phyloP scores from a whole-genome alignment of 2,888 invertebrate genomes.

The Phyto melanocephala region DNA sequence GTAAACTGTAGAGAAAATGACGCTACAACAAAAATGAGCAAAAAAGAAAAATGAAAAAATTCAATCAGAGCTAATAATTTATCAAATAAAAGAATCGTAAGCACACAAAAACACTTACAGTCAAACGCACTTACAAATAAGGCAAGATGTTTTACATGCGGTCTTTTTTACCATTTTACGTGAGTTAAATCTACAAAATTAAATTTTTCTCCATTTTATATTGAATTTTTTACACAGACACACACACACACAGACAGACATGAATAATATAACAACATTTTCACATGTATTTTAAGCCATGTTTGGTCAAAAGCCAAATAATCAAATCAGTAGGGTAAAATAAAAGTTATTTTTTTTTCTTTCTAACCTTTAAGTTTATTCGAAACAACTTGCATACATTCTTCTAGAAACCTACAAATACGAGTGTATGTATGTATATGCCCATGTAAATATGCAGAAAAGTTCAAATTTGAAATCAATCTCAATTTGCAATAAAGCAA shows the following conservation, averaged over 20 bases:
- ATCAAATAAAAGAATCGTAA: slow-evolving; percentile 27
- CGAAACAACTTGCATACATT: background rate
- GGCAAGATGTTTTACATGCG: background rate
- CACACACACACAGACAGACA: background rate
- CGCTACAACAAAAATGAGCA: slow-evolving; percentile 27
- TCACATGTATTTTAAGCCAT: slow-evolving; percentile 46
- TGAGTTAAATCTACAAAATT: too few species aligned
- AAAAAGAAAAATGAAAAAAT: slow-evolving; percentile 32
- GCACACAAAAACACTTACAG: background rate
- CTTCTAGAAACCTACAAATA: too few species aligned
- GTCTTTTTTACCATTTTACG: background rate
- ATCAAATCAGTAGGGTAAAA: slow-evolving; percentile 10
- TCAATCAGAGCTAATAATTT: slow-evolving; percentile 54
- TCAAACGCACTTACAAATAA: background rate
- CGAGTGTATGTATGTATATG: too few species aligned
- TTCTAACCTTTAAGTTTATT: slow-evolving; percentile 1
- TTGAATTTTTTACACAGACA: too few species aligned
- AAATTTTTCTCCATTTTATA: background rate
- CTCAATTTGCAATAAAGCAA: too few species aligned
- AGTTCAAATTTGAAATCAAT: too few species aligned
- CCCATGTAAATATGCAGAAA: too few species aligned
- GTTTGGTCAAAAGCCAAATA: slow-evolving; percentile 59
- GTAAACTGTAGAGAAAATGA: slow-evolving; percentile 38
- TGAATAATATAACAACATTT: slow-evolving; percentile 30
- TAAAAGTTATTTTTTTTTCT: background rate